Conservation (phyloP, 2,113 vertebrate genomes). For the Barnardius zonarius region DNA sequence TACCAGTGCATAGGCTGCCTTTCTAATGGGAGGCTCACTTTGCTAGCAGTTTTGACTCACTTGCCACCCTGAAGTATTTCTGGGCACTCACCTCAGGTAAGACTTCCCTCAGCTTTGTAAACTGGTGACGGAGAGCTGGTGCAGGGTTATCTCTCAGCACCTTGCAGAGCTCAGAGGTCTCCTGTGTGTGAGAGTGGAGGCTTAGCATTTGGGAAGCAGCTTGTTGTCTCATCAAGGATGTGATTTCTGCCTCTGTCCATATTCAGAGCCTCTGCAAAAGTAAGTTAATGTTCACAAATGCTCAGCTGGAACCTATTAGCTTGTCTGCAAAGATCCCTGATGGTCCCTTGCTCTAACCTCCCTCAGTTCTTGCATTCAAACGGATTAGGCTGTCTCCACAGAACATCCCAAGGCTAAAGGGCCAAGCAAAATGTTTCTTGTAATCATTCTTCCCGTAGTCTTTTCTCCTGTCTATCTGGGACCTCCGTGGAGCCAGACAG, state of each 20-base stretch:
- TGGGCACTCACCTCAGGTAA: not conserved
- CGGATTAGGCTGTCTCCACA: conserved; percentile 46
- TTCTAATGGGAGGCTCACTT: not conserved
- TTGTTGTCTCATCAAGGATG: not conserved
- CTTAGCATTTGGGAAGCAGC: not conserved
- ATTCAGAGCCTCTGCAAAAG: not conserved
- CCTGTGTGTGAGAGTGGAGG: not conserved
- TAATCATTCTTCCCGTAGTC: conserved; percentile 37
- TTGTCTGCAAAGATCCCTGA: conserved; percentile 19
- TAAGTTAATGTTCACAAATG: not conserved
- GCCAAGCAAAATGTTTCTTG: conserved; percentile 30
- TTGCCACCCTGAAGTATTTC: not conserved
- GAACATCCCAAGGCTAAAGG: conserved; percentile 45
- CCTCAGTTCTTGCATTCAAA: not conserved
- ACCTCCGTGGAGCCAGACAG: conserved; percentile 36
- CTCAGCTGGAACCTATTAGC: conserved; percentile 38
- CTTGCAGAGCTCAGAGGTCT: not conserved
- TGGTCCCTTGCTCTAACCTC: conserved; percentile 49
- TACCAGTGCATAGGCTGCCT: not conserved
- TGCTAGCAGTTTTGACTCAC: not conserved
- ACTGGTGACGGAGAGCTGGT: not conserved
- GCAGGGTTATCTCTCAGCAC: not conserved
- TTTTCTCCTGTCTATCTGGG: conserved; percentile 43
- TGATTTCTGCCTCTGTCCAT: not conserved
- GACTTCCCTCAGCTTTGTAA: not conserved